Evolutionary conservation across 2,113 vertebrate species (phyloP), one percentile per base, ranked within the genome.

Genomic region (Gila orcuttii): DNA sequence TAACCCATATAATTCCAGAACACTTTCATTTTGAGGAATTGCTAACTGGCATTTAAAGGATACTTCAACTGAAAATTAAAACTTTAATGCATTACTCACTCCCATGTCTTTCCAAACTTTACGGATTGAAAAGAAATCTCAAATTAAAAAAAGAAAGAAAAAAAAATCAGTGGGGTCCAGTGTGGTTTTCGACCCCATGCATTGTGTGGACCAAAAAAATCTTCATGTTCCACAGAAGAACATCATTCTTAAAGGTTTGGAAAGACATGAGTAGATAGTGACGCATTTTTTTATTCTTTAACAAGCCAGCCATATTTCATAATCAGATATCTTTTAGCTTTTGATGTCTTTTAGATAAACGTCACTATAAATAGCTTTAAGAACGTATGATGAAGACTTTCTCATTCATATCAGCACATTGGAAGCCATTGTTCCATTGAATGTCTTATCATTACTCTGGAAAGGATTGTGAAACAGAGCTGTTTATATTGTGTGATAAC

Each of bases 401-500:
- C 76, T 60, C 55, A n/a, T 60, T 33, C 23, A 25, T 73, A 52
- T 42, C 69, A 75, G 33, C n/a, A 75, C 57, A 39, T 69, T 83
- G 2, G 39, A 79, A 39, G 31, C 69, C 36, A 45, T 59, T 74
- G 68, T 73, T 83, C 82, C 52, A 28, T 62, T 45, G 52, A 84
- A 11, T 75, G 15, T 8, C 17, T 45, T 25, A 74, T 83, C 9
- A 74, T 74, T 42, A 42, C n/a, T 60, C 82, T 74, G 52, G 33
- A 55, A 13, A 11, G 55, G 31, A 73, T 74, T 74, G 66, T 83
- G 66, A 52, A 83, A n/a, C 66, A 36, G 42, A 68, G 31, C 50
- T 36, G 52, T 73, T 83, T 73, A 33, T 83, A 57, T 42, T 13
- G 52, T 45, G 31, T 57, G 82, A 74, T 74, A 59, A 74, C 33